Evolutionary conservation across 2,113 vertebrate species (phyloP).

Genomic region (Cervus canadensis): DNA sequence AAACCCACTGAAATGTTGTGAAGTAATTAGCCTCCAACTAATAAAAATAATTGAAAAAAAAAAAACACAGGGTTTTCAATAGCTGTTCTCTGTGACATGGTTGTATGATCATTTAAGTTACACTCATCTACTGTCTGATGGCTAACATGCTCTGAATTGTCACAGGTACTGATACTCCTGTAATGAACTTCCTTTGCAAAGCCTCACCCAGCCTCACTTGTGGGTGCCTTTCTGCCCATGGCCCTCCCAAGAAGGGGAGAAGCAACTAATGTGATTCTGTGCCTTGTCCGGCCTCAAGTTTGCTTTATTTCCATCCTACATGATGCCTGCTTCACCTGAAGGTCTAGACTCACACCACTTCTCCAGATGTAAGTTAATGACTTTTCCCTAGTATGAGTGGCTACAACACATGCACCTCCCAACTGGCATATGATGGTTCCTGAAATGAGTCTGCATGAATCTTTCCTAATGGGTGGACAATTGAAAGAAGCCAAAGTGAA

Average conservation of each 20-base stretch:
- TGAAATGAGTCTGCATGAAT: background rate
- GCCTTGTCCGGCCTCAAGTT: background rate
- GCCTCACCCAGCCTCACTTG: rapidly evolving
- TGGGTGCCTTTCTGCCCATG: rapidly evolving
- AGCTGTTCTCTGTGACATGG: background rate
- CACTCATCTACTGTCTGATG: background rate
- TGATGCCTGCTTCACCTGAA: background rate
- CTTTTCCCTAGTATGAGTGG: background rate
- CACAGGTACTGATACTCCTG: no score
- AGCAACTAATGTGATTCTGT: background rate
- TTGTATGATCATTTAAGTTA: no score
- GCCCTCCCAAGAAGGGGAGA: background rate
- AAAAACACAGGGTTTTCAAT: background rate
- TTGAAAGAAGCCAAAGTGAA: rapidly evolving
- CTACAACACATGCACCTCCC: no score
- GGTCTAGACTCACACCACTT: background rate
- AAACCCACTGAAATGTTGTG: no score
- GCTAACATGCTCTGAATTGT: background rate
- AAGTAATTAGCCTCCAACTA: no score
- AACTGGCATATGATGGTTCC: background rate
- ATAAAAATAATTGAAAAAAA: no score
- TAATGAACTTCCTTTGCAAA: no score
- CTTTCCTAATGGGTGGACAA: background rate
- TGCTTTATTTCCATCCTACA: background rate
- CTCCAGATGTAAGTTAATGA: background rate